Evolutionary conservation across 2,888 invertebrate species (phyloP).

Genomic region (Zelleria hepariella): DNA sequence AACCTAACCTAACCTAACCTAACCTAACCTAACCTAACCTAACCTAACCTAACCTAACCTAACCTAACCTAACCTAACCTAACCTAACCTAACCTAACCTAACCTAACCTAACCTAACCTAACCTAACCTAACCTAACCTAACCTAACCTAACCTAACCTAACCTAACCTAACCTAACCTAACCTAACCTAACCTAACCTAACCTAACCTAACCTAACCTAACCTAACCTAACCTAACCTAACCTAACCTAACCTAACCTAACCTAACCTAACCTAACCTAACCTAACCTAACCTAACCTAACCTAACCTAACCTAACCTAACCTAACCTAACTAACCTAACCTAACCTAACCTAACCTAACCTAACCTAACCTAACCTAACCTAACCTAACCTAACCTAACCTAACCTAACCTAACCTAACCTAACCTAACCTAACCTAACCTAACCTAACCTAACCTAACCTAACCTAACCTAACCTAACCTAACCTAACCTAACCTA

Average conservation of each 20-base stretch:
- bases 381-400: conserved; percentile 5
- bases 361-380: conserved; percentile 6
- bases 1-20: conserved; percentile 8
- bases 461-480: conserved; percentile 5
- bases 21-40: conserved; percentile 7
- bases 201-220: conserved; percentile 3
- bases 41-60: conserved; percentile 8
- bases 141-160: not conserved
- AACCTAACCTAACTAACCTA: conserved; percentile 6
- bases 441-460: conserved; percentile 5
- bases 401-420: conserved; percentile 5
- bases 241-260: conserved; percentile 3
- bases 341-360: conserved; percentile 5
- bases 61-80: conserved; percentile 8
- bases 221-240: conserved; percentile 5
- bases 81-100: conserved; percentile 6
- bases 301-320: not conserved
- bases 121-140: conserved; percentile 1
- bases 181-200: conserved; percentile 4
- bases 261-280: conserved; percentile 2
- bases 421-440: conserved; percentile 5
- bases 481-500: conserved; percentile 5
- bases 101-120: conserved; percentile 3
- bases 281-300: not conserved
- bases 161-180: conserved; percentile 5